Conservation (phyloP, 2,888 invertebrate genomes). For the Drosophila paranaensis region DNA sequence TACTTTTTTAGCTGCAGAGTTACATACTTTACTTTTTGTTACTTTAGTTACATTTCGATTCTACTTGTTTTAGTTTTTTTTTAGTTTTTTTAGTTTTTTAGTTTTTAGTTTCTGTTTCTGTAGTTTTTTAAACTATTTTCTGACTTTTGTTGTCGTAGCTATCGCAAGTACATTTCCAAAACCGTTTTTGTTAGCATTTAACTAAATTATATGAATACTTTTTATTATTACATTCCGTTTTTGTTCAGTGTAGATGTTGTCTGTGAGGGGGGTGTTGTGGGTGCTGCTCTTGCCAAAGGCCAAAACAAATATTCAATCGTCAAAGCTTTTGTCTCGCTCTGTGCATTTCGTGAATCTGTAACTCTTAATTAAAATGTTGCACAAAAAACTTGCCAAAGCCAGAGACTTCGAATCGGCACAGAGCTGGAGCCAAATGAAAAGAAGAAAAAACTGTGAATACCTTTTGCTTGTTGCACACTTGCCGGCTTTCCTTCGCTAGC, state of each 20-base stretch:
- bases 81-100: slow-evolving; percentile 4
- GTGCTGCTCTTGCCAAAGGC: slow-evolving; percentile 13
- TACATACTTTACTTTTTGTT: slow-evolving; percentile 44
- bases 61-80: slow-evolving; percentile 24
- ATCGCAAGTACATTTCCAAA: slow-evolving; percentile 82
- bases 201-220: slow-evolving; percentile 78
- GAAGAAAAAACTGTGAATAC: slow-evolving; percentile 34
- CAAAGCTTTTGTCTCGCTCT: slow-evolving; percentile 31
- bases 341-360: slow-evolving; percentile 27
- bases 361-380: slow-evolving; percentile 68
- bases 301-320: slow-evolving; percentile 58
- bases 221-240: slow-evolving; percentile 18
- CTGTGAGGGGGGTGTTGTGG: slow-evolving; percentile 13
- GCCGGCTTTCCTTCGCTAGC: slow-evolving; percentile 21
- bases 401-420: slow-evolving; percentile 14
- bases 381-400: slow-evolving; percentile 49
- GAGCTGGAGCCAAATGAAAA: slow-evolving; percentile 27
- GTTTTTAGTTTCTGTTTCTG: slow-evolving; percentile 39
- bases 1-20: slow-evolving; percentile 55
- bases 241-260: slow-evolving; percentile 34
- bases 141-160: slow-evolving; percentile 63
- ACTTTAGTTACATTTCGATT: slow-evolving; percentile 49
- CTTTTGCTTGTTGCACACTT: slow-evolving; percentile 56
- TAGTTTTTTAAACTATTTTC: slow-evolving; percentile 73
- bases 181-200: slow-evolving; percentile 81